Conservation (phyloP, 2,113 vertebrate genomes). For the Scomber colias region DNA sequence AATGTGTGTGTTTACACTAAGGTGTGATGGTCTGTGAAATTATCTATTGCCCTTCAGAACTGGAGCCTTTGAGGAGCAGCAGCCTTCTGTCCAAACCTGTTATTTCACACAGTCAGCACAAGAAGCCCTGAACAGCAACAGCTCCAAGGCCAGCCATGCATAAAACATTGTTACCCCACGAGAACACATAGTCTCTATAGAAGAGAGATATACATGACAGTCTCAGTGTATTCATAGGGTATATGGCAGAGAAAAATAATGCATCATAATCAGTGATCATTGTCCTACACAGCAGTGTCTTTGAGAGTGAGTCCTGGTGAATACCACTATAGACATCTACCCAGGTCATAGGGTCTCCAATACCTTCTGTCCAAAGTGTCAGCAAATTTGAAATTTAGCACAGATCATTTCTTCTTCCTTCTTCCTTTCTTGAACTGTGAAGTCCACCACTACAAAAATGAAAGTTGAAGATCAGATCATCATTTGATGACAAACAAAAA, state of each 20-base stretch:
- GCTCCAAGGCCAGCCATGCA: slow-evolving; percentile 51
- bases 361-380: no score
- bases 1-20: slow-evolving; percentile 47
- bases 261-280: slow-evolving; percentile 6
- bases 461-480: no score
- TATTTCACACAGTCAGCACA: slow-evolving; percentile 41
- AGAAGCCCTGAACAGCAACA: slow-evolving; percentile 40
- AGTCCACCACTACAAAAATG: no score
- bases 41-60: slow-evolving; percentile 58
- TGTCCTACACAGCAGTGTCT: background rate
- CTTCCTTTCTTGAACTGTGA: no score
- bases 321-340: no score
- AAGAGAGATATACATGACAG: slow-evolving; percentile 9
- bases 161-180: slow-evolving; percentile 53
- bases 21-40: slow-evolving; percentile 73
- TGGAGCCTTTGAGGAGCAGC: slow-evolving; percentile 59
- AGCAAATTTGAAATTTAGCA: no score
- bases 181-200: slow-evolving; percentile 27
- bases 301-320: background rate
- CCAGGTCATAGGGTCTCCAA: no score
- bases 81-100: slow-evolving; percentile 65
- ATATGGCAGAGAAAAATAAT: slow-evolving; percentile 9
- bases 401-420: no score
- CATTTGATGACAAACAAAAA: no score
- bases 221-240: background rate